Conservation (phyloP, 2,888 invertebrate genomes). For the Formica aserva region DNA sequence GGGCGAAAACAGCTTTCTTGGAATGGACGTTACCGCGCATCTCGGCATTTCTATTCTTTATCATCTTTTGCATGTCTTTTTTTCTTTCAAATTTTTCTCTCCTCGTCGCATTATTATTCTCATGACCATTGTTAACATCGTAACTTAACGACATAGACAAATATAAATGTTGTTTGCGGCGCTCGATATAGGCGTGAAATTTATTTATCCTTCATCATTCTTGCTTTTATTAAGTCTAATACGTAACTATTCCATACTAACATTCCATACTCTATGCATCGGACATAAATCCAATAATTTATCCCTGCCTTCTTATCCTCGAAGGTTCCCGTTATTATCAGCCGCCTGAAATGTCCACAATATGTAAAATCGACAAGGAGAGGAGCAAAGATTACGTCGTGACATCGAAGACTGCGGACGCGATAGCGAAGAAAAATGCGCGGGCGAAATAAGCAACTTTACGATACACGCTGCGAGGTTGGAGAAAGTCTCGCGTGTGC, state of each 20-base stretch:
- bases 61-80: constrained; percentile 4
- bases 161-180: neutral
- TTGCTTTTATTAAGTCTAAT: neutral
- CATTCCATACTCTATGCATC: neutral
- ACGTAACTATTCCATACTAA: neutral
- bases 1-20: constrained; percentile 43
- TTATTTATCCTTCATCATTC: neutral
- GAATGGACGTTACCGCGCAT: constrained; percentile 41
- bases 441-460: constrained; percentile 45
- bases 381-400: constrained; percentile 20
- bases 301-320: neutral
- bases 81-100: neutral
- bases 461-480: constrained; percentile 62
- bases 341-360: neutral
- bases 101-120: constrained; percentile 1
- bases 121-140: neutral
- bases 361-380: neutral
- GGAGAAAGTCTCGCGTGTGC: constrained; percentile 71
- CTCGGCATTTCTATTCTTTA: constrained; percentile 20
- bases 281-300: constrained; percentile 1
- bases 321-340: constrained; percentile 7
- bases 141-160: neutral
- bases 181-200: neutral
- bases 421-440: neutral
- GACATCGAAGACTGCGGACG: neutral